Base-by-base conservation (phyloP, 2,888 invertebrate genomes). In the Mactromeris polynyma region DNA sequence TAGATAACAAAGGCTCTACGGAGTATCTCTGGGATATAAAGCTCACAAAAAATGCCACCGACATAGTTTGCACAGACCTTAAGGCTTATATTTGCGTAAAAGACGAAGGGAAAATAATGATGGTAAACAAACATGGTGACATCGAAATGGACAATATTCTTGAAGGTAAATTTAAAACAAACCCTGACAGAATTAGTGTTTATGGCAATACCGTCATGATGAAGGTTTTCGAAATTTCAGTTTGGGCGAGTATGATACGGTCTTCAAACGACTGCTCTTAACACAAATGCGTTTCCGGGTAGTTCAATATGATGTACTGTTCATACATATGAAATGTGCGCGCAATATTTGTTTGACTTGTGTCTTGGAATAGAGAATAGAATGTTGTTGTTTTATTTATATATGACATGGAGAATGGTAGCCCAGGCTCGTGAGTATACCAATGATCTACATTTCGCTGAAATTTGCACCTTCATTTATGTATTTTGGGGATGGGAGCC, bases 61-160 rank as follows among this genome's bases (percentile, higher is more conserved):
- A 64, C 17, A 69, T 82, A 38, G 64, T 69, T 21, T 82, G 69
- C 11, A 40, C 33, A 2, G 40, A 82, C 11, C 26, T 40, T 9
- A 69, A 40, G 26, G 82, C 19, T 0, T 82, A 82, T 69, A 26
- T 82, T 6, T 40, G 64, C 19, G n/a, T 82, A 69, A 64, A 82
- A 31, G 82, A 82, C 40, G 69, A 82, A 69, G 82, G 82, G 17
- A 38, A 51, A 26, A 69, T 82, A 40, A 64, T 82, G 82, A 38
- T 64, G 21, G 14, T 69, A 6, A 40, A 58, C n/a, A 40, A 40
- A 40, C 0, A 82, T 26, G 82, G 82, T 9, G 31, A 38, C 38
- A 42, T 82, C 14, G 64, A 82, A 26, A 82, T 21, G 17, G 69
- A 82, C 40, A 82, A 82, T 69, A 54, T 82, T 40, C 82, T 82